Conservation (phyloP, 2,888 invertebrate genomes). For the Spodoptera picta region DNA sequence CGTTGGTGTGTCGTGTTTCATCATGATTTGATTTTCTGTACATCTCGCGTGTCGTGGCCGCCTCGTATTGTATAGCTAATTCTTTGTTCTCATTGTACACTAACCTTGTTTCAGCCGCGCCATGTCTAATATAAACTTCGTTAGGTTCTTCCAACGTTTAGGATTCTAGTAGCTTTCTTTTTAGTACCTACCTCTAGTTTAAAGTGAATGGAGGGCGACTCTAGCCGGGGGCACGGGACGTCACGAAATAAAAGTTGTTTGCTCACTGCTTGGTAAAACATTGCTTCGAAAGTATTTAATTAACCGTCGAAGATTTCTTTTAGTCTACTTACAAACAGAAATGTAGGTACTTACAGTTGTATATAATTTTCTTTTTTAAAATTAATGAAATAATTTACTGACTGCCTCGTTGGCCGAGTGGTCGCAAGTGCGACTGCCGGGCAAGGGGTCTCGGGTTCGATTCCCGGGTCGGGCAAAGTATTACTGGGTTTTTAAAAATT, state of each 20-base stretch:
- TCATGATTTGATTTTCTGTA: background rate
- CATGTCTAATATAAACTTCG: conserved; percentile 30
- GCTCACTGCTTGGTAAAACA: too few relatives aligned
- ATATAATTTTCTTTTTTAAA: too few relatives aligned
- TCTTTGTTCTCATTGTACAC: conserved; percentile 31
- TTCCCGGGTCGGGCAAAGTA: too few relatives aligned
- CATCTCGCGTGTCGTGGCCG: background rate
- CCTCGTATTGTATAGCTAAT: conserved; percentile 21
- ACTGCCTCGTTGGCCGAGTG: too few relatives aligned
- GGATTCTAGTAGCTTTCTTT: conserved; percentile 14
- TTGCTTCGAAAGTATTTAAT: too few relatives aligned
- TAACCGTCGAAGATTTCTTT: too few relatives aligned
- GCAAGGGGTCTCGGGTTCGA: too few relatives aligned
- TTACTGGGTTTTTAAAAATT: too few relatives aligned
- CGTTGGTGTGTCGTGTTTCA: background rate
- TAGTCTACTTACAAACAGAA: too few relatives aligned
- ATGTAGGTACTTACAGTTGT: too few relatives aligned
- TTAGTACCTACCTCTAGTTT: background rate
- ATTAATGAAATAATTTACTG: too few relatives aligned
- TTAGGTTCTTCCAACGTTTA: conserved; percentile 20
- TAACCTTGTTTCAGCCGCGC: conserved; percentile 26
- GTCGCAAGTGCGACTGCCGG: too few relatives aligned
- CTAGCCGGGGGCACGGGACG: background rate
- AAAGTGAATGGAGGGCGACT: background rate
- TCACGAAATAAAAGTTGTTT: conserved; percentile 8